A percentile compares a stretch with the other conserved stretches of the same genome.
phyloP scores from a whole-genome alignment of 2,888 invertebrate genomes.

The Holacanthella duospinosa region DNA sequence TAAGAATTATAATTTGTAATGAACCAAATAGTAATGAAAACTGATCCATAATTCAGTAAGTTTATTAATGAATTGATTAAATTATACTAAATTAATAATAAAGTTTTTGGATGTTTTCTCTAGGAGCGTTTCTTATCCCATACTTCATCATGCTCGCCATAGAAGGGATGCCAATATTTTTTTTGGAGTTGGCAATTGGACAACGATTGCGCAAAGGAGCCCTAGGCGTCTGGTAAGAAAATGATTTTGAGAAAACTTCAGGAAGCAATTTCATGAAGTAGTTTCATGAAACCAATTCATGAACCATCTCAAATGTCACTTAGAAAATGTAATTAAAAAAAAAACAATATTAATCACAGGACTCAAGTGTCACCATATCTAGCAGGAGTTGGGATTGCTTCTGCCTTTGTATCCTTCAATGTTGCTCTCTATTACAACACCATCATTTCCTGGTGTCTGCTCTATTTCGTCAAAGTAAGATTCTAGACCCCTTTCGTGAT shows the following conservation, averaged over 20 bases:
- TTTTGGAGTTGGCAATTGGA: conserved; percentile 88
- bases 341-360: neutral
- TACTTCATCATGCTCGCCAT: conserved; percentile 90
- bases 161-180: conserved; percentile 92
- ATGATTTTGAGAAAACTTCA: no score
- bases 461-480: conserved; percentile 69
- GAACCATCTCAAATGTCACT: no score
- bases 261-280: no score
- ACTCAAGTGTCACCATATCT: conserved; percentile 49
- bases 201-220: conserved; percentile 86
- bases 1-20: neutral
- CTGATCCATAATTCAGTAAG: no score
- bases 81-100: no score
- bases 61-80: no score
- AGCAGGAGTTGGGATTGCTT: conserved; percentile 83
- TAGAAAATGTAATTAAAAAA: neutral
- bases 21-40: neutral
- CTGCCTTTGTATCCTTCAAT: conserved; percentile 90
- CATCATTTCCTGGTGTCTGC: conserved; percentile 94
- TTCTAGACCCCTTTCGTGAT: neutral
- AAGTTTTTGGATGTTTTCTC: no score
- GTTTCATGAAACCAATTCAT: no score
- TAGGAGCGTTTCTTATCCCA: conserved; percentile 85
- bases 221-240: conserved; percentile 72
- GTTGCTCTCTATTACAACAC: conserved; percentile 96